Evolutionary conservation across 2,888 invertebrate genomes (phyloP).

Genomic region (Eupithecia centaureata): DNA sequence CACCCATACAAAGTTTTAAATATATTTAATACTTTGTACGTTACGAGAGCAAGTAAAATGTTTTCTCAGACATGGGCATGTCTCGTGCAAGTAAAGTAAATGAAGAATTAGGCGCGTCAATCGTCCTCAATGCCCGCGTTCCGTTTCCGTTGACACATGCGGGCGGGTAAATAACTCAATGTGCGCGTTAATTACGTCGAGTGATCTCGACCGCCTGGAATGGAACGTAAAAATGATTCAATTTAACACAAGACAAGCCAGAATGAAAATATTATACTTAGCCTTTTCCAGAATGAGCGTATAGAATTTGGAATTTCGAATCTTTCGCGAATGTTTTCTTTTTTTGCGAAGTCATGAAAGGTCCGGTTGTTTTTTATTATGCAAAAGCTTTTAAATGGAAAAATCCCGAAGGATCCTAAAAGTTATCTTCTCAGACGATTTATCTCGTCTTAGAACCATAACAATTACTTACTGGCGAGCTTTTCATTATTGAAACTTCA

Average conservation of each 20-base stretch:
- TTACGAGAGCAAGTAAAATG: neutral
- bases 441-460: conserved; percentile 15
- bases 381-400: conserved; percentile 15
- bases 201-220: conserved; percentile 73
- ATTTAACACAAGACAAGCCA: conserved; percentile 4
- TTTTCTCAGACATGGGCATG: conserved; percentile 25
- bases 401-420: conserved; percentile 8
- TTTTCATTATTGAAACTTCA: conserved; percentile 17
- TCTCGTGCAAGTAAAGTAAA: conserved; percentile 34
- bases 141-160: conserved; percentile 71
- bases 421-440: conserved; percentile 11
- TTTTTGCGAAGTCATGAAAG: conserved; percentile 6
- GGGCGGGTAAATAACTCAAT: conserved; percentile 80
- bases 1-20: neutral
- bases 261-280: neutral
- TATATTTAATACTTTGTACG: too few relatives aligned
- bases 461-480: conserved; percentile 18
- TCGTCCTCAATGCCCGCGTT: conserved; percentile 56
- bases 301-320: conserved; percentile 54
- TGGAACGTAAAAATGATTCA: conserved; percentile 63
- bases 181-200: conserved; percentile 76
- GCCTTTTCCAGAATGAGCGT: neutral
- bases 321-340: conserved; percentile 20
- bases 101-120: conserved; percentile 58
- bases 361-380: conserved; percentile 10